Base-by-base conservation (phyloP, 2,797 vertebrate species). In the Sebastes kiyomatsui region DNA sequence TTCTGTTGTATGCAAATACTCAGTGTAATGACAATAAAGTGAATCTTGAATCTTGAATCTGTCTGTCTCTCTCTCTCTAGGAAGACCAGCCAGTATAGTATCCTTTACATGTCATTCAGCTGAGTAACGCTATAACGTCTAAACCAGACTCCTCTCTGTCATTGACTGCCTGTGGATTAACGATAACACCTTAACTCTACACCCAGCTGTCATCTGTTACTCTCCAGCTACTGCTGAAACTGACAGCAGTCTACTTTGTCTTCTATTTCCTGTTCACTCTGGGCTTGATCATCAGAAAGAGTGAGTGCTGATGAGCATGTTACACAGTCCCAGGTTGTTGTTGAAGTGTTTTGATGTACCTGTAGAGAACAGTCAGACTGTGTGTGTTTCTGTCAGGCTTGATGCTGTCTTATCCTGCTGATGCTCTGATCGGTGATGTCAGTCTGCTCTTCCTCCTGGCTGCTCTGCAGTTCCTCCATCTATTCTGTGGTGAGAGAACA, bases 231-330 rank as follows among this genome's bases (percentile, higher is more conserved):
- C 83, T 97, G 5, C 83, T 97, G 0, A 93, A 88, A 6, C 35
- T 96, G 49, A 96, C 96, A 1, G 90, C 91, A 0, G 1, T 90
- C 2, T 97, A 94, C 79, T 95, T 84, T 54, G 25, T 92, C 60
- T 94, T 97, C 42, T 97, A 97, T 67, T 96, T 97, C 88, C 59
- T 96, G 33, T 94, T 91, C 14, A 96, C 93, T 0, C 91, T 97
- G 11, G 85, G 95, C 12, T 87, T 97, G 89, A 92, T 97, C 54
- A 68, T 94, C 76, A 97, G 95, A 84, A 97, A 98, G 91, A 96
- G 97, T 97, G 89, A 96, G 97, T 92, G 58, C 55, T 35, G n/a
- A 52, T 35, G n/a, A 52, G 7, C 42, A 10, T n/a, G 49, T 52
- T n/a, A 65, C 18, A 16, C 22, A 22, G 20, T 56, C 16, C 6